Conservation (phyloP, 2,888 invertebrate species). For the Diplolepis rosae region DNA sequence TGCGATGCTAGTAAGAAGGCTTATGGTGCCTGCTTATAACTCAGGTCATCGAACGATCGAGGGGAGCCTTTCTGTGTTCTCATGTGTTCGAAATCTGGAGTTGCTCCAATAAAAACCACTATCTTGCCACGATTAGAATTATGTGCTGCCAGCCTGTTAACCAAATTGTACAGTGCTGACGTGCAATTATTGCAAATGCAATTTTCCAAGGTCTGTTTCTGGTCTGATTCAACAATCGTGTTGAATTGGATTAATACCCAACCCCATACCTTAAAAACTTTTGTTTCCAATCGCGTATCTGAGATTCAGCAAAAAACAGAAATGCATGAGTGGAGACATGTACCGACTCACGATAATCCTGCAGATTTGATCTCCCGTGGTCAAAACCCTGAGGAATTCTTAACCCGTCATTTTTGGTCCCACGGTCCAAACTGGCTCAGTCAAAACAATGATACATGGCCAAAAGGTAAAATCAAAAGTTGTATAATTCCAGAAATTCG, state of each 20-base stretch:
- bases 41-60: not conserved
- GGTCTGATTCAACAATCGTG: conserved; percentile 51
- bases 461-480: not conserved
- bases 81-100: conserved; percentile 2
- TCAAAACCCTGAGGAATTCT: not conserved
- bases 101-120: not conserved
- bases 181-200: not conserved
- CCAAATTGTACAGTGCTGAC: too few relatives aligned
- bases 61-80: not conserved
- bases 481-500: not conserved
- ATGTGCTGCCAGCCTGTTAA: not conserved
- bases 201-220: conserved; percentile 37
- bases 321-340: not conserved
- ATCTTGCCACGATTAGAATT: not conserved
- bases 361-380: not conserved
- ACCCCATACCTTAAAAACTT: not conserved
- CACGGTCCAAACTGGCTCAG: not conserved
- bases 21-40: conserved; percentile 22
- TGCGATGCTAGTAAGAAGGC: not conserved
- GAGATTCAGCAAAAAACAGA: not conserved
- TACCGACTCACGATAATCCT: not conserved
- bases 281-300: not conserved
- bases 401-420: not conserved
- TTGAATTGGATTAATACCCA: conserved; percentile 46
- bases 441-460: not conserved